Percentiles rank a stretch among this genome's conserved stretches.
These are phyloP conservation scores for Eulemur albifrons DNA, from an alignment of 2,797 vertebrate species.

Conservation along the genomic window DNA sequence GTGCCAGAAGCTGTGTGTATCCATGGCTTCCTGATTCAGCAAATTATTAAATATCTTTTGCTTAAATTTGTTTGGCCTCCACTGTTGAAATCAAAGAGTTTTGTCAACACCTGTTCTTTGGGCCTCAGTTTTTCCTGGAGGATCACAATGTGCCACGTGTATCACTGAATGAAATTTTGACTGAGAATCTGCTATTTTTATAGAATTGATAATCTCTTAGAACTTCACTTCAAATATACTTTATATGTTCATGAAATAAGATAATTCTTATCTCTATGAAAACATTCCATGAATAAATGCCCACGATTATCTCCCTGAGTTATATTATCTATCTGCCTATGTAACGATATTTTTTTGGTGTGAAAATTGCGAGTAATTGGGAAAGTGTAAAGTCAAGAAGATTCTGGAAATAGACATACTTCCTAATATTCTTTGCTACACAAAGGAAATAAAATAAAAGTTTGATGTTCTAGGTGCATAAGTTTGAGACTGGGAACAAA, in stretches of 20 bases:
- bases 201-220: neutral
- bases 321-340: neutral
- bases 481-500: neutral
- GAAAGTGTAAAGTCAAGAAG: neutral
- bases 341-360: neutral
- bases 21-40: neutral
- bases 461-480: neutral
- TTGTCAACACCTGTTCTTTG: neutral
- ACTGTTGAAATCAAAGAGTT: neutral
- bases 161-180: conserved; percentile 16
- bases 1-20: neutral
- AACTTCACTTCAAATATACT: neutral
- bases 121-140: neutral
- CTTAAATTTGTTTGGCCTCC: neutral
- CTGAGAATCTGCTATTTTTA: neutral
- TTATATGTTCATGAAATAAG: neutral
- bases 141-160: neutral
- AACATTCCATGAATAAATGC: neutral
- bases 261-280: neutral
- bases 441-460: neutral
- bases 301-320: neutral
- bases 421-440: neutral
- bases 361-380: neutral
- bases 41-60: conserved; percentile 18
- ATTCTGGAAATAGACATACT: neutral